Conservation (phyloP, 1,140 invertebrate species). For the Drosophila sp. region DNA sequence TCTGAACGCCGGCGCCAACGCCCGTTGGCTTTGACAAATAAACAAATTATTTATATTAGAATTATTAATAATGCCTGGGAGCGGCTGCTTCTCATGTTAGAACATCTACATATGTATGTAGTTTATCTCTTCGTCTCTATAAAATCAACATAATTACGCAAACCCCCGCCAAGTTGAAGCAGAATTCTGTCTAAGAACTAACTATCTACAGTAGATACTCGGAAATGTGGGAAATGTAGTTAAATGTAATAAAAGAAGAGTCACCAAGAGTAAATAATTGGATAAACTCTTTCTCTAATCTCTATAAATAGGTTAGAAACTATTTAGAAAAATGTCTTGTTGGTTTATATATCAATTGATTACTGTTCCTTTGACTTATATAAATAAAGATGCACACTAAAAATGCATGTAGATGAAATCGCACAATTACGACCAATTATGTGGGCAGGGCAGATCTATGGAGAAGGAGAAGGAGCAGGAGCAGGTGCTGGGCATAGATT, state of each 20-base stretch:
- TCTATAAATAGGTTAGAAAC: no score
- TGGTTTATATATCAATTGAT: neutral
- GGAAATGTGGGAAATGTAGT: neutral
- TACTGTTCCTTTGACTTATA: slow-evolving; percentile 22
- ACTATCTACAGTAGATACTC: neutral
- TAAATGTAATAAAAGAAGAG: no score
- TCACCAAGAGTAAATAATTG: no score
- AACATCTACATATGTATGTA: neutral
- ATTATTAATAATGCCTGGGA: slow-evolving; percentile 56
- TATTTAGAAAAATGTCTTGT: no score
- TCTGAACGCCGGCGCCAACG: slow-evolving; percentile 56
- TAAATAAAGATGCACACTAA: slow-evolving; percentile 58
- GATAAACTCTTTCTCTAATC: no score
- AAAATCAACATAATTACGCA: slow-evolving; percentile 71
- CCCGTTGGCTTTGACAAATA: slow-evolving; percentile 71
- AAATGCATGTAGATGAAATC: slow-evolving; percentile 62
- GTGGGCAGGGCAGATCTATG: slow-evolving; percentile 58
- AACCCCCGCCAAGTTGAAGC: neutral
- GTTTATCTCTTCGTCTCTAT: slow-evolving; percentile 52
- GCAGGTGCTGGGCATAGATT: slow-evolving; percentile 45
- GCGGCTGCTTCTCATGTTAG: neutral
- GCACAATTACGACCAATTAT: slow-evolving; percentile 78
- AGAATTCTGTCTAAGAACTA: no score
- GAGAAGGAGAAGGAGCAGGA: slow-evolving; percentile 23
- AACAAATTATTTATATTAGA: slow-evolving; percentile 77